Base-by-base conservation (phyloP, 2,113 vertebrate species). In the Antennarius striatus region DNA sequence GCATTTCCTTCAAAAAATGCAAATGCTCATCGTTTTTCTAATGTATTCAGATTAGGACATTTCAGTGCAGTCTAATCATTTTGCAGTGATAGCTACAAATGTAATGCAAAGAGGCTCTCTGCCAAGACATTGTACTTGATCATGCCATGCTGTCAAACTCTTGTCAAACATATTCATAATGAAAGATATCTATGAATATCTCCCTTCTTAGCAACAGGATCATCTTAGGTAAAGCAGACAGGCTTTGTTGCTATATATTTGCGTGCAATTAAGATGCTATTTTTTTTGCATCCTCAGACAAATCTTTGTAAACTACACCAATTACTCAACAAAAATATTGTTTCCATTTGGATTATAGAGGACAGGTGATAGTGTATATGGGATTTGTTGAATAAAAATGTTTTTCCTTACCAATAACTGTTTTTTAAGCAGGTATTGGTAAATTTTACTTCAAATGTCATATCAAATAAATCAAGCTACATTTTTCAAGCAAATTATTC, bases 11-110 rank as follows among this genome's bases (percentile, higher is more conserved):
- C 32, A 4, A 7, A 7, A 36, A 36, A 36, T 36, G 32, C 32
- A 36, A 36, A 36, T 36, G 32, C 32, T 36, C 32, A 7, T 36
- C 7, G 32, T 60, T 55, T 46, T 60, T 3, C 52, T 61, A 58
- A 32, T 51, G 46, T 11, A 68, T 17, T 11, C 5, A n/a, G 47
- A 42, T 17, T 5, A 14, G 45, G 32, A 3, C n/a, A 5, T 75
- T 52, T 67, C 13, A 62, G 54, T 56, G 39, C 53, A 61, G 40
- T 47, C 36, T 69, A 47, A 56, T 32, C 13, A 50, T 14, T 30
- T 43, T 62, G 52, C 63, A 56, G 65, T 22, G 64, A 69, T 65
- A 56, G 47, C 13, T 68, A 56, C 63, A 57, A 55, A 56, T 14
- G 47, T 15, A 5, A n/a, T 14, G 14, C 32, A 36, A 36, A 36